Evolutionary conservation across 2,888 invertebrate genomes (phyloP), one percentile per base, ranked within the genome.

Genomic region (Heterodera filipjevi): DNA sequence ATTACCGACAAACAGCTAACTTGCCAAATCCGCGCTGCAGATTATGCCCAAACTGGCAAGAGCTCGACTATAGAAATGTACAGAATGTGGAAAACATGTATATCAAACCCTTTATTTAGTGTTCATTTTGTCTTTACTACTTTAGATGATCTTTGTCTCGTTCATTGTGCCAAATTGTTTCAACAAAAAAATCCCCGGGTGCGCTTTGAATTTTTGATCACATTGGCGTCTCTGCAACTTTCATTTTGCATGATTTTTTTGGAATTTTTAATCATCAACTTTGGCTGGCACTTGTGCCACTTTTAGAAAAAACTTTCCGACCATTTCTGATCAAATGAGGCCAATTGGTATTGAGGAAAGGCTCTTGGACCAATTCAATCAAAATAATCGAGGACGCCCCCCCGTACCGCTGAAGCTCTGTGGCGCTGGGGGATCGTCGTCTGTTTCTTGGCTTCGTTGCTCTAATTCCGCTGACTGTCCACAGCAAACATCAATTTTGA

Each of bases 21-120:
- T 94, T 0, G 90, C 92, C 77, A 89, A 90, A 1, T 91, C 90
- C 71, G 86, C 91, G 76, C 90, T 92, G 2, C 72, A 76, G n/a
- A 49, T 59, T 46, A 12, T 83, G 78, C 70, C 93, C 94, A 44
- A 82, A 92, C 66, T 96, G 96, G 30, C 94, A 94, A 89, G 92
- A 96, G 81, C 95, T 98, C 84, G 98, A 98, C 91, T 95, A 96
- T 90, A 93, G 98, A n/a, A 84, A 91, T 83, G 80, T 83, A 81
- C 71, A 80, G 83, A 44, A 79, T 81, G n/a, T 71, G 80, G 81
- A 59, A 78, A 77, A 66, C 71, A 82, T 82, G 59, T n/a, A n/a
- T n/a, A 39, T n/a, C n/a, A n/a, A n/a, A n/a, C n/a, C n/a, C n/a
- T n/a, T n/a, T n/a, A n/a, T n/a, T n/a, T n/a, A n/a, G n/a, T n/a